Base-by-base conservation (phyloP, 2,113 vertebrate genomes). In the Otus sunia region DNA sequence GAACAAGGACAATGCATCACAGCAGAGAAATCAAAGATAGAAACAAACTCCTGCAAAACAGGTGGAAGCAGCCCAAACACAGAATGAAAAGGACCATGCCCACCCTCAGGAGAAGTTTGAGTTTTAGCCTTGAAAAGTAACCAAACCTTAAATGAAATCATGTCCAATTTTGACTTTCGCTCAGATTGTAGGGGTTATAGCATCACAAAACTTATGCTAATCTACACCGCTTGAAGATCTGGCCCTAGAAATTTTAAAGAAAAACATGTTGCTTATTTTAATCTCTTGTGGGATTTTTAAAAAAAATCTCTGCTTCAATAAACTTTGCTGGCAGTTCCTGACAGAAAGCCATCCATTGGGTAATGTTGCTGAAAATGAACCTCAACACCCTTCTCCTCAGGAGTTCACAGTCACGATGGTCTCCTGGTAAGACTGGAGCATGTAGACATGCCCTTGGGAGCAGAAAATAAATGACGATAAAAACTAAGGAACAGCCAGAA, bases 261-360 rank as follows among this genome's bases (percentile, higher is more conserved):
- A 86, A 92, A 88, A 66, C 32, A 25, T 60, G 49, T 63, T 86
- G 75, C 60, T 89, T 95, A 78, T 95, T 96, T 95, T 92, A 80
- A 81, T 81, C 56, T 86, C 30, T 75, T 68, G 36, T 59, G 17
- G 50, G 12, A 47, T 79, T 11, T 15, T 11, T 15, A 10, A 19
- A 66, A 45, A 47, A 47, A 47, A 47, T 66, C 37, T 64, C 86
- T 76, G 21, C 53, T 94, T 69, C 62, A 53, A 55, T 56, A 69
- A 90, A 60, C 71, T 92, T 91, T 72, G 26, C 34, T 87, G 49
- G 26, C 69, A 88, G 49, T 56, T 87, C 11, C 36, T 76, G 60
- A 75, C 43, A 85, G 72, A 92, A 88, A 75, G 25, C 25, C 58
- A 86, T 52, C 62, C 50, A 45, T 21, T 69, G 59, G 60, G 23